Base-by-base conservation (phyloP, 2,888 invertebrate genomes). In the Orchestes rusci region DNA sequence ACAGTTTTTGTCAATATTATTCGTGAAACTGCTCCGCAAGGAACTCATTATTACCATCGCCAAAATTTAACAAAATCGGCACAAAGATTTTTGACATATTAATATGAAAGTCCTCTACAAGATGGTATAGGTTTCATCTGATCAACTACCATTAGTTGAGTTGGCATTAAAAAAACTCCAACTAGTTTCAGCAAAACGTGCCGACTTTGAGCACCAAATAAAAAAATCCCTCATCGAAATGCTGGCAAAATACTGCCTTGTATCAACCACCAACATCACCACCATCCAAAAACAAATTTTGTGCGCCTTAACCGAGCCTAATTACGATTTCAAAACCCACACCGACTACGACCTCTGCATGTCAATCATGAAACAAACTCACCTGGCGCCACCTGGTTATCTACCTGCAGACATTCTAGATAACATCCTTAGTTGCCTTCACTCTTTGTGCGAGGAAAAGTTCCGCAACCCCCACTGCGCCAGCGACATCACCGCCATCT, bases 331-430 rank as follows among this genome's bases (percentile, higher is more conserved):
- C 15, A 40, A 37, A 17, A 39, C 50, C 28, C 48, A 55, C 3
- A 39, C 43, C 10, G 61, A 63, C 33, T 64, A 58, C 39, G 52
- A 54, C 37, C n/a, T n/a, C n/a, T n/a, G n/a, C n/a, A 48, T 67
- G 23, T 56, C 57, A 4, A 59, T 71, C 30, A 46, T 73, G 13
- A 54, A 63, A 37, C 58, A 58, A n/a, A 49, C 69, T 5, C 48
- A 48, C 16, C 51, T 54, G 10, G 58, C 60, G 23, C 52, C 52
- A 48, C 48, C 56, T 15, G 59, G 59, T 20, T 49, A 56, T 37
- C 37, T 62, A 38, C 39, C 59, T 13, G 51, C 53, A 15, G 31
- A 59, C 32, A 47, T 62, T 15, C 33, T 66, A n/a, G 47, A 56
- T 8, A 58, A 53, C 15, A 46, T 66, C 28, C 53, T 67, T 5